Base-by-base conservation (phyloP, 1,140 invertebrate species). In the Aphelenchoides besseyi region DNA sequence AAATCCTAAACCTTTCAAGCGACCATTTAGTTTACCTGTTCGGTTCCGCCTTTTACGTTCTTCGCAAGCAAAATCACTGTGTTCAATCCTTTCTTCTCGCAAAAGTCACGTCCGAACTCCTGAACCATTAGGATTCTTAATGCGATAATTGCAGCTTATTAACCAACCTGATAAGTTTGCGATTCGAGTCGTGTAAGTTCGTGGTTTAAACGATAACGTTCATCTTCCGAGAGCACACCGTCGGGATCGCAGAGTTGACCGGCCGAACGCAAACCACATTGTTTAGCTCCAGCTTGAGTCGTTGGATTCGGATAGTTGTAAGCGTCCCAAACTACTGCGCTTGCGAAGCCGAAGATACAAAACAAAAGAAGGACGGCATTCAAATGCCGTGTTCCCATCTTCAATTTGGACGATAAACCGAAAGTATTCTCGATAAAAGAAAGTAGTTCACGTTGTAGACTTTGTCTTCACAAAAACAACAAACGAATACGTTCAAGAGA, bases 31-130 rank as follows among this genome's bases (percentile, higher is more conserved):
- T n/a, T n/a, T 55, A 79, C 80, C 63, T 80, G 59, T 26, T 77
- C 74, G 2, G 64, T 69, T 62, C 82, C 81, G 32, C 78, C 80
- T 48, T 73, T 62, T 29, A 84, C 81, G 26, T 77, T 59, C 37
- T 72, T 79, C 1, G 82, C 82, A 16, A 82, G 35, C 18, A 80
- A 79, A 55, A 82, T 78, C 0, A 79, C 80, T 12, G 74, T 79
- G 36, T 72, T 75, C 12, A 82, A 73, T 55, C 81, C 81, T 64
- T 82, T 82, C 68, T 84, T 83, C 35, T 80, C 74, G 52, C 81
- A 82, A 35, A 82, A 82, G 5, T 77, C 74, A 9, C 68, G 32
- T 0, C 74, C 80, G 37, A 80, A 69, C 28, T 77, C 77, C 70
- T 81, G n/a, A n/a, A n/a, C n/a, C n/a, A n/a, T n/a, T n/a, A n/a